Percentiles rank a stretch among this genome's conserved stretches.
Conservation (phyloP, 2,797 vertebrate genomes). For the Cottoperca gobio region DNA sequence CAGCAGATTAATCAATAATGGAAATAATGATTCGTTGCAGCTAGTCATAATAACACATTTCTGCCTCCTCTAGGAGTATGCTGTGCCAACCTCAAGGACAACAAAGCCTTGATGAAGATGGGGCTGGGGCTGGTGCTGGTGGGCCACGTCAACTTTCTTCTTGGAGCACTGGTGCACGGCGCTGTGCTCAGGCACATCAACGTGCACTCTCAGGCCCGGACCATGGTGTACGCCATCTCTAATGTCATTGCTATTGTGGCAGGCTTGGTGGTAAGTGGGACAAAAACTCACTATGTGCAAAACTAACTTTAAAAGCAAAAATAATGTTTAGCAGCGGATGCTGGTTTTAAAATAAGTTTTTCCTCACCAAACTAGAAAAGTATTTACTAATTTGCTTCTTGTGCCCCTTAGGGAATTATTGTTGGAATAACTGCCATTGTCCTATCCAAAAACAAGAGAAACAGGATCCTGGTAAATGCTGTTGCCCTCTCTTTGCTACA, state of each 20-base stretch:
- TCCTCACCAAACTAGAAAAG: neutral
- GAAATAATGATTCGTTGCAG: no score
- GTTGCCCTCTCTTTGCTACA: neutral
- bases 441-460: slow-evolving; percentile 89
- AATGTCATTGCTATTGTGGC: slow-evolving; percentile 87
- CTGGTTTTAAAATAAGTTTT: neutral
- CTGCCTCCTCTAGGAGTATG: slow-evolving; percentile 77
- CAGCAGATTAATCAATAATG: no score
- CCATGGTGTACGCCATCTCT: slow-evolving; percentile 85
- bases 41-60: neutral
- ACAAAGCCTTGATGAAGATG: slow-evolving; percentile 92
- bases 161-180: slow-evolving; percentile 88
- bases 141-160: slow-evolving; percentile 92
- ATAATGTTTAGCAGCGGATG: neutral
- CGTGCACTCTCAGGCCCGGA: slow-evolving; percentile 57
- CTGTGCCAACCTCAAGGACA: slow-evolving; percentile 85
- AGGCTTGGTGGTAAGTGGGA: slow-evolving; percentile 87
- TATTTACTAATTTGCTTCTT: neutral
- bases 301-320: neutral
- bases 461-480: slow-evolving; percentile 83
- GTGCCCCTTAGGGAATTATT: slow-evolving; percentile 77
- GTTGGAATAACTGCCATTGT: slow-evolving; percentile 87
- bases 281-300: neutral
- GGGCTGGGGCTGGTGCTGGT: slow-evolving; percentile 91
- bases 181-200: slow-evolving; percentile 88